Conservation (phyloP, 2,113 vertebrate species). For the Laterallus jamaicensis region DNA sequence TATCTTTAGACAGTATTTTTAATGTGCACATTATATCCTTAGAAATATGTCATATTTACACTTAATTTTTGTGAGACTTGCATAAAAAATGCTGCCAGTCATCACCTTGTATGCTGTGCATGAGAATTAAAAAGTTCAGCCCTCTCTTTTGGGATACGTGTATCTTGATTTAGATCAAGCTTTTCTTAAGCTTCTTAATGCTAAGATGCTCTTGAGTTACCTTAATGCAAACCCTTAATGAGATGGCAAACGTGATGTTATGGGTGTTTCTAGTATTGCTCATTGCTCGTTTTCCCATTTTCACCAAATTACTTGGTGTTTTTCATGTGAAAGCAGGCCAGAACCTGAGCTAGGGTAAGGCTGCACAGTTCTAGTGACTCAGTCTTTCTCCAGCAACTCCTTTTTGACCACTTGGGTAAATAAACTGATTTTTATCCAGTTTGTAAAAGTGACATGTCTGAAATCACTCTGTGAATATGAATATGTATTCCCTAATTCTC, state of each 20-base stretch:
- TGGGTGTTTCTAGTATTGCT: neutral
- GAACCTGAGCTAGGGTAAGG: neutral
- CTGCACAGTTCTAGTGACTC: neutral
- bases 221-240: neutral
- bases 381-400: neutral
- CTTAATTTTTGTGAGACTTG: neutral
- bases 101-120: neutral
- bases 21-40: conserved; percentile 3
- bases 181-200: neutral
- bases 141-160: neutral
- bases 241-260: neutral
- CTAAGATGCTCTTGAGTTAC: neutral
- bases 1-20: neutral
- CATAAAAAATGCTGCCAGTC: neutral
- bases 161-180: neutral
- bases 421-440: neutral
- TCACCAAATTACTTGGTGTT: neutral
- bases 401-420: neutral
- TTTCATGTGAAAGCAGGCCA: neutral
- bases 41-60: conserved; percentile 2
- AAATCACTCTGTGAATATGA: neutral
- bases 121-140: neutral
- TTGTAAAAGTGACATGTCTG: neutral
- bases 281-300: neutral
- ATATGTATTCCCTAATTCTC: rapidly evolving